Percentiles rank a stretch among this genome's conserved stretches.
Conservation (phyloP, 2,888 invertebrate species). For the Macrophya annulata region DNA sequence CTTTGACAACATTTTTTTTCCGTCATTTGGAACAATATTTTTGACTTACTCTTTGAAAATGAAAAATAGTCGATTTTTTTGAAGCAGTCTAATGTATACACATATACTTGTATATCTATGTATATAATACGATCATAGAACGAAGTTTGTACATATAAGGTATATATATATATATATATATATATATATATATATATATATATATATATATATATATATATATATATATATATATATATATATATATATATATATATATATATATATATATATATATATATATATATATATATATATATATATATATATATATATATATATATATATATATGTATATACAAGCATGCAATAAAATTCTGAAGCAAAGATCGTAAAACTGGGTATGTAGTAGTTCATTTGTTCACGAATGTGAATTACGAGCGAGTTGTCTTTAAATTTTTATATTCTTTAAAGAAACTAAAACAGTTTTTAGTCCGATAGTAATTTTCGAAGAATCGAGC, state of each 20-base stretch:
- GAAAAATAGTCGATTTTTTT: too few species aligned
- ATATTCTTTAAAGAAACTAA: conserved; percentile 7
- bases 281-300: too few species aligned
- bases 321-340: background rate
- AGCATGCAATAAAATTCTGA: conserved; percentile 22
- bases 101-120: too few species aligned
- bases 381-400: conserved; percentile 15
- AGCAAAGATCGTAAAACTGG: conserved; percentile 30
- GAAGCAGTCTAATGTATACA: too few species aligned
- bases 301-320: background rate
- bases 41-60: too few species aligned
- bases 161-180: background rate
- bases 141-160: background rate
- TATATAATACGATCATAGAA: background rate
- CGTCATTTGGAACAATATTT: too few species aligned
- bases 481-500: conserved; percentile 44
- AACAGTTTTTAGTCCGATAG: background rate
- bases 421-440: conserved; percentile 39
- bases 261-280: background rate
- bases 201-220: background rate
- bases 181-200: background rate
- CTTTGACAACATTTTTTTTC: too few species aligned
- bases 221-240: background rate
- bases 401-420: conserved; percentile 15
- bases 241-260: background rate